A percentile compares a stretch with the other conserved stretches of the same genome.
Conservation (phyloP, 2,888 invertebrate species). For the Eumerus sabulonum region DNA sequence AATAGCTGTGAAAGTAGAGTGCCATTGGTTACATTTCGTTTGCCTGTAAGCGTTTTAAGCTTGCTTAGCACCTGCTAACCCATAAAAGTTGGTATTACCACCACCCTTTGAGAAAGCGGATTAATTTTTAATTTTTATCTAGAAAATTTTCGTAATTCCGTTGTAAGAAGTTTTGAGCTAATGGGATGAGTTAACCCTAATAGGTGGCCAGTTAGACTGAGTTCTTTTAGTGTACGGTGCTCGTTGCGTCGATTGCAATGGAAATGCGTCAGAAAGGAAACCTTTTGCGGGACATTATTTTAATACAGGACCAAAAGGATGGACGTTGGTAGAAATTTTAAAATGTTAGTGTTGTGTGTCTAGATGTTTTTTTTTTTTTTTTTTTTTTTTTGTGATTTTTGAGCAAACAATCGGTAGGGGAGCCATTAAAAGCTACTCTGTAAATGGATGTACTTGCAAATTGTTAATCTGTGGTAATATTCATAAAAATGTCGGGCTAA, state of each 20-base stretch:
- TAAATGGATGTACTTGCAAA: slow-evolving; percentile 25
- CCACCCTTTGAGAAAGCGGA: slow-evolving; percentile 20
- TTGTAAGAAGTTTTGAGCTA: slow-evolving; percentile 49
- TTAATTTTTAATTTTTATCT: slow-evolving; percentile 65
- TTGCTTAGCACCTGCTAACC: slow-evolving; percentile 61
- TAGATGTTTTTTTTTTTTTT: slow-evolving; percentile 6
- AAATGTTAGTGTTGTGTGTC: too few relatives aligned
- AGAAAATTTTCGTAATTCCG: slow-evolving; percentile 36
- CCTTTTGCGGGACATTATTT: slow-evolving; percentile 29
- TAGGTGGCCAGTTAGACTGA: slow-evolving; percentile 31
- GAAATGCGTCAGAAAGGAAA: slow-evolving; percentile 23
- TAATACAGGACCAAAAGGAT: background rate
- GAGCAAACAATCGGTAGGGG: slow-evolving; percentile 16
- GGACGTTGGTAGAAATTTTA: slow-evolving; percentile 10
- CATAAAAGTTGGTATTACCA: slow-evolving; percentile 42
- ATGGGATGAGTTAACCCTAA: slow-evolving; percentile 43
- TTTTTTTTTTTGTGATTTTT: too few relatives aligned
- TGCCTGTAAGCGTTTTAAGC: slow-evolving; percentile 16
- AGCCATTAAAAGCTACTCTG: background rate
- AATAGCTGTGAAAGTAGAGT: slow-evolving; percentile 12
- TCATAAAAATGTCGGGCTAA: slow-evolving; percentile 10
- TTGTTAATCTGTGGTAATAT: slow-evolving; percentile 33
- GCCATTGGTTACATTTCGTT: slow-evolving; percentile 49
- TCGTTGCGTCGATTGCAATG: slow-evolving; percentile 27
- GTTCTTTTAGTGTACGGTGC: slow-evolving; percentile 3